phyloP scores from a whole-genome alignment of 2,113 vertebrate genomes.

The Equus przewalskii region DNA sequence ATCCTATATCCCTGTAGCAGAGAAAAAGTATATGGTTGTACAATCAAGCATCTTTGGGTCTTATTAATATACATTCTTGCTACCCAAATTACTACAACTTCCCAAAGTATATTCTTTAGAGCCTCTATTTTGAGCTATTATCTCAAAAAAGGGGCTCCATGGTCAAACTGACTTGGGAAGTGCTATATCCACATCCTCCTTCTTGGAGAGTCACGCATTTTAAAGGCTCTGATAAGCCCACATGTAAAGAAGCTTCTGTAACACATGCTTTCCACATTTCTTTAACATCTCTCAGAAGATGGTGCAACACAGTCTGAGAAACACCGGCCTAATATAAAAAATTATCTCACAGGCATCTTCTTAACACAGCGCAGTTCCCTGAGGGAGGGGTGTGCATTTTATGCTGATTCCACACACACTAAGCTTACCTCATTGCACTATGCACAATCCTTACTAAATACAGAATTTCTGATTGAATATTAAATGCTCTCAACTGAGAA shows the following conservation, averaged over 20 bases:
- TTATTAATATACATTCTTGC: neutral
- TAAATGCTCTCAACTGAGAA: neutral
- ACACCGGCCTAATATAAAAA: neutral
- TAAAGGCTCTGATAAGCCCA: slow-evolving; percentile 43
- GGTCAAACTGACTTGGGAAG: neutral
- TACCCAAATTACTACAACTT: neutral
- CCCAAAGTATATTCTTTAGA: neutral
- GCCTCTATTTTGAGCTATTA: neutral
- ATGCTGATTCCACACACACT: neutral
- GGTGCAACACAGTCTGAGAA: neutral
- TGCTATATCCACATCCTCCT: neutral
- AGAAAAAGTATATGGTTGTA: neutral
- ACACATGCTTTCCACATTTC: neutral
- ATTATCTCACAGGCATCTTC: neutral
- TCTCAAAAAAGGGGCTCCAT: neutral
- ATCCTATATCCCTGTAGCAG: neutral
- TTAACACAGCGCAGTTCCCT: neutral
- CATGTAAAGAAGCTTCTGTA: neutral
- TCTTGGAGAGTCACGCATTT: neutral
- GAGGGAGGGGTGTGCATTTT: neutral
- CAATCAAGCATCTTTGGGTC: neutral
- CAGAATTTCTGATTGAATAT: neutral
- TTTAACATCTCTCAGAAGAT: neutral
- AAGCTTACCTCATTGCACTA: neutral
- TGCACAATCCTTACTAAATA: neutral